Conservation (phyloP, 2,888 invertebrate species). For the Dexiosoma caninum region DNA sequence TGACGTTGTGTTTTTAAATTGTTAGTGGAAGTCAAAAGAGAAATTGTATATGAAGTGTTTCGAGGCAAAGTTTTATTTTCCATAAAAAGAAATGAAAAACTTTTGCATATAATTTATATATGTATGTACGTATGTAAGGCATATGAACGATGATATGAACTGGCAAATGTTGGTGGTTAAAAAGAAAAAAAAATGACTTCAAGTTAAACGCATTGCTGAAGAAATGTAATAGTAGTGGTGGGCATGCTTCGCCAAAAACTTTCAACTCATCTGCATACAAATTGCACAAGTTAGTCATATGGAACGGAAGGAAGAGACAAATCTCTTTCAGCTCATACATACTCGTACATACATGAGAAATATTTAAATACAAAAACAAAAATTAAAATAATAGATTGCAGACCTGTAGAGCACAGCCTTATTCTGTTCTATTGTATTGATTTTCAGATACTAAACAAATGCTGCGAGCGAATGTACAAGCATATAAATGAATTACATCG, state of each 20-base stretch:
- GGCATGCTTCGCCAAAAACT: conserved; percentile 46
- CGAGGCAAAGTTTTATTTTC: conserved; percentile 6
- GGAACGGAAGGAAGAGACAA: conserved; percentile 43
- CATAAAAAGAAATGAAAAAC: not conserved
- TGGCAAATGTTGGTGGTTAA: conserved; percentile 36
- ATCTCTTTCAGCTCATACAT: conserved; percentile 6
- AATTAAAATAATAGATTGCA: too few species aligned
- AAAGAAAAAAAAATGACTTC: conserved; percentile 57
- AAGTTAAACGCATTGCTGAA: conserved; percentile 51
- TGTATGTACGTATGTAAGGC: too few species aligned
- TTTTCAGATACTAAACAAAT: too few species aligned
- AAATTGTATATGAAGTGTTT: conserved; percentile 13
- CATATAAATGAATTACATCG: too few species aligned
- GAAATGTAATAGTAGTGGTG: conserved; percentile 21
- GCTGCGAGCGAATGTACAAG: too few species aligned
- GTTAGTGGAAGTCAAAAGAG: not conserved
- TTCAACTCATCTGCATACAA: conserved; percentile 62
- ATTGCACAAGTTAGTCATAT: conserved; percentile 58
- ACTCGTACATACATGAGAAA: too few species aligned
- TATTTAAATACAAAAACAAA: too few species aligned
- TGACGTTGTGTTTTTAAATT: conserved; percentile 52
- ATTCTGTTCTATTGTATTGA: too few species aligned
- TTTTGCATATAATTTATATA: too few species aligned
- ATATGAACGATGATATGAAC: conserved; percentile 3
- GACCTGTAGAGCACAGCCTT: too few species aligned